These are phyloP conservation scores for Gymnocheta viridis DNA, from an alignment of 2,888 invertebrate species.

Conservation along the genomic window DNA sequence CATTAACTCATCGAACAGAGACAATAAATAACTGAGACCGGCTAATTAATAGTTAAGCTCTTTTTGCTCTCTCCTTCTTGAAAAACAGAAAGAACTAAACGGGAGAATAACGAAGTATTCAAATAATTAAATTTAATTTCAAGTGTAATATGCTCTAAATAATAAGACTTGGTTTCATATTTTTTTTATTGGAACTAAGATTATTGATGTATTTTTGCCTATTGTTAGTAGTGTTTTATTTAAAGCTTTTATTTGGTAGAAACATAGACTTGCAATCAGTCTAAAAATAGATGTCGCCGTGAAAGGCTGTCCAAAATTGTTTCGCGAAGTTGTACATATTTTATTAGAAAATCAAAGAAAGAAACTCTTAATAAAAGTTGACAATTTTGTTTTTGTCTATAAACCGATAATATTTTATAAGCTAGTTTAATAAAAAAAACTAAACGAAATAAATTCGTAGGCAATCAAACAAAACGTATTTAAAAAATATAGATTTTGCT, in stretches of 20 bases:
- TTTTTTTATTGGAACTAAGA: slow-evolving; percentile 24
- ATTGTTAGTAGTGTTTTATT: slow-evolving; percentile 22
- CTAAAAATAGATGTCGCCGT: slow-evolving; percentile 74
- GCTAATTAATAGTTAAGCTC: slow-evolving; percentile 36
- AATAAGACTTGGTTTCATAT: slow-evolving; percentile 28
- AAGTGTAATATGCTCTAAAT: slow-evolving; percentile 8
- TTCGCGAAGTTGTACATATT: background rate
- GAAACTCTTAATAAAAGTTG: slow-evolving; percentile 19
- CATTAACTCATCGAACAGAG: slow-evolving; percentile 31
- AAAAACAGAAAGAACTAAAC: slow-evolving; percentile 6
- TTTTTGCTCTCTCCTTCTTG: background rate
- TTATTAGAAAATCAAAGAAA: background rate
- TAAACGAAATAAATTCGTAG: background rate
- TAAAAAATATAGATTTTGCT: background rate
- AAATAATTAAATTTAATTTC: slow-evolving; percentile 5
- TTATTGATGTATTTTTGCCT: slow-evolving; percentile 10
- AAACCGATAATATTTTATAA: background rate
- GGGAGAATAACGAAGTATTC: slow-evolving; percentile 15
- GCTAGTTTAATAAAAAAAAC: background rate
- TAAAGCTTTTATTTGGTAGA: slow-evolving; percentile 63
- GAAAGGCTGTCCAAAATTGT: slow-evolving; percentile 71
- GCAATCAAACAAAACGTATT: background rate
- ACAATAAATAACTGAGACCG: slow-evolving; percentile 67
- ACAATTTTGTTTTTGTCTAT: slow-evolving; percentile 29
- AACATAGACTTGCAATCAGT: slow-evolving; percentile 73